Conservation (phyloP, 2,797 vertebrate genomes). For the Lagothrix lagotricha region DNA sequence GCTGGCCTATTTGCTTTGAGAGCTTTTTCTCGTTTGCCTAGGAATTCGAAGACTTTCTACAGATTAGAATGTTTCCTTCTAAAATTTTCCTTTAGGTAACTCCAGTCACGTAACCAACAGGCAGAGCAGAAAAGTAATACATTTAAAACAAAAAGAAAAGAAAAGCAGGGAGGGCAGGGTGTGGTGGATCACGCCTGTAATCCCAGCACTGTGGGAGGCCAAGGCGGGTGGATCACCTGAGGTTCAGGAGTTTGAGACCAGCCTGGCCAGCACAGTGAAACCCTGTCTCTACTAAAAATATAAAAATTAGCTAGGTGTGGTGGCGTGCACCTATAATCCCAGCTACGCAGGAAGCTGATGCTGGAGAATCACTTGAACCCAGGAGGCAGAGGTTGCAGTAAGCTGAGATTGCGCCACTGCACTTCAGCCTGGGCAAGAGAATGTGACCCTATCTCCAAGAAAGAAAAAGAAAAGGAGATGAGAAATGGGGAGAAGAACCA, state of each 20-base stretch:
- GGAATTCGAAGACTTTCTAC: not conserved
- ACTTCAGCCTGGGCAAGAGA: not conserved
- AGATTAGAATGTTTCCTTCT: not conserved
- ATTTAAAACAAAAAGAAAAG: not conserved
- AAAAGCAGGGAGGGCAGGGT: not conserved
- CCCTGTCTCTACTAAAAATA: too few species aligned
- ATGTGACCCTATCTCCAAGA: not conserved
- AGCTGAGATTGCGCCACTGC: too few species aligned
- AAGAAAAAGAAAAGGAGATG: not conserved
- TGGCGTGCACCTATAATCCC: too few species aligned
- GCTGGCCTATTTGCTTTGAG: constrained; percentile 3
- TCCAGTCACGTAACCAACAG: not conserved
- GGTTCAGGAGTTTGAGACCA: too few species aligned
- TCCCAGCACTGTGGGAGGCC: too few species aligned
- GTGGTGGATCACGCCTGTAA: too few species aligned
- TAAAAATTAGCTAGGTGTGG: fast-evolving
- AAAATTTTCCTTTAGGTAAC: not conserved
- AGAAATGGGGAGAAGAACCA: not conserved
- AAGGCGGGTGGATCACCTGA: too few species aligned
- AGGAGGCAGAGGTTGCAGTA: too few species aligned
- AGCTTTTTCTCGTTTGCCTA: constrained; percentile 8
- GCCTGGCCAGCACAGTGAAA: too few species aligned
- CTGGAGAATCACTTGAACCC: too few species aligned
- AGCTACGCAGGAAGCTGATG: too few species aligned
- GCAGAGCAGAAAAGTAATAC: not conserved